Evolutionary conservation across 2,888 invertebrate genomes (phyloP), one percentile per base, ranked within the genome.

Genomic region (Meta bourneti): DNA sequence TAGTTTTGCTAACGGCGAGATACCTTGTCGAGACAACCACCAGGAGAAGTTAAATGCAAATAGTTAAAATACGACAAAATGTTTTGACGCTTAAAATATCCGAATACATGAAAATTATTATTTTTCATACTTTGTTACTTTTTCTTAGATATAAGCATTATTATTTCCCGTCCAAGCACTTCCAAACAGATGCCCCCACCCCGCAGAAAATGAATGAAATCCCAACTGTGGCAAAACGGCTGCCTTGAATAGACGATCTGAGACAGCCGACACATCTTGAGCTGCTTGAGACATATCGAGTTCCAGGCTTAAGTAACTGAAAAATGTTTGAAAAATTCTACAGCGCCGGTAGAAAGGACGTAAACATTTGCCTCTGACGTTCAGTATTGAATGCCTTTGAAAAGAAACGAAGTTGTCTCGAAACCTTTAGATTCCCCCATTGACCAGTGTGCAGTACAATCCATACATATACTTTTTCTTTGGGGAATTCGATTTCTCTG

Each of bases 301-400:
- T 71, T 51, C 19, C 9, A 34, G 48, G 34, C 61, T 61, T 84
- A 75, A 84, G 51, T 72, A 82, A 61, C 75, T n/a, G 61, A 84
- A 75, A 51, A 72, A 61, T 75, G 20, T 34, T 48, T 19, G 48
- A 61, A 48, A 48, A 13, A 51, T 34, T 61, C 61, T 16, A 61
- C 16, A 16, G 61, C 61, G 11, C 11, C 13, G 5, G 61, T 9
- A 19, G n/a, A 19, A 75, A 13, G 69, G 16, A 61, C 61, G 61
- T 61, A 61, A 51, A 82, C 82, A 82, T 82, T 82, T 82, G 82
- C 82, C 72, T 82, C 20, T 82, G 82, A 82, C 82, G 72, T 71
- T n/a, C 71, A 52, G 54, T 61, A 75, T 54, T 52, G 72, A 72
- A 72, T 20, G 72, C 34, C 48, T 7, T 72, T 51, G n/a, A 52